These are phyloP conservation scores for Spilogale gracilis DNA, from an alignment of 2,113 vertebrate genomes.

Conservation along the genomic window DNA sequence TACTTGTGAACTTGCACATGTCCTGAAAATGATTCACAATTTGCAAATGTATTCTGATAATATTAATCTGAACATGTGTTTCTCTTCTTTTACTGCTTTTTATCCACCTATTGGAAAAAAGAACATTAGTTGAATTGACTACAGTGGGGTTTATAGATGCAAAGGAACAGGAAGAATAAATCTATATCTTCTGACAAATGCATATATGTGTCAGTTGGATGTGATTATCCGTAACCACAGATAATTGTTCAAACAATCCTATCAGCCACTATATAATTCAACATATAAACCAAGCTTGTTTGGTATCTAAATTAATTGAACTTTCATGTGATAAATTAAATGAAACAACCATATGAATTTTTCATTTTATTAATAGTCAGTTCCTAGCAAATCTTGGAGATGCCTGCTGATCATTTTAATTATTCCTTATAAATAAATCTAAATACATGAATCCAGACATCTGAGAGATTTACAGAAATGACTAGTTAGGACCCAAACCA, in stretches of 20 bases:
- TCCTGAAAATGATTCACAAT: conserved; percentile 65
- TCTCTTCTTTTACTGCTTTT: not conserved
- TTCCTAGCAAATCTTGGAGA: conserved; percentile 1
- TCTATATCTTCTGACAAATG: not conserved
- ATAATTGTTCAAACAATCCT: conserved; percentile 5
- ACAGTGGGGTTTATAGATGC: not conserved
- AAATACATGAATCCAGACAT: conserved; percentile 32
- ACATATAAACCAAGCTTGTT: not conserved
- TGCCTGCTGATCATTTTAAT: not conserved
- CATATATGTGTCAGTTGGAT: not conserved
- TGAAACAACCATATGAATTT: conserved; percentile 18
- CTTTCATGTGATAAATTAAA: not conserved
- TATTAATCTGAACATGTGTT: conserved; percentile 38
- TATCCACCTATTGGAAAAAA: not conserved
- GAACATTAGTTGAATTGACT: not conserved
- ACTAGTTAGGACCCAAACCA: conserved; percentile 45
- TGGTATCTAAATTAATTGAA: not conserved
- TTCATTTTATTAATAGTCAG: not conserved
- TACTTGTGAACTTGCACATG: conserved; percentile 62
- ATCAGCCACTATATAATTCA: not conserved
- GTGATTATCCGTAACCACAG: not conserved
- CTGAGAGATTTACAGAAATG: conserved; percentile 55
- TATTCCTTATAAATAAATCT: conserved; percentile 37
- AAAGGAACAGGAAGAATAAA: not conserved
- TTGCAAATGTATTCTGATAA: conserved; percentile 43